Evolutionary conservation across 2,888 invertebrate genomes (phyloP), one percentile per base, ranked within the genome.

Genomic region (Taphrorychus bicolor): DNA sequence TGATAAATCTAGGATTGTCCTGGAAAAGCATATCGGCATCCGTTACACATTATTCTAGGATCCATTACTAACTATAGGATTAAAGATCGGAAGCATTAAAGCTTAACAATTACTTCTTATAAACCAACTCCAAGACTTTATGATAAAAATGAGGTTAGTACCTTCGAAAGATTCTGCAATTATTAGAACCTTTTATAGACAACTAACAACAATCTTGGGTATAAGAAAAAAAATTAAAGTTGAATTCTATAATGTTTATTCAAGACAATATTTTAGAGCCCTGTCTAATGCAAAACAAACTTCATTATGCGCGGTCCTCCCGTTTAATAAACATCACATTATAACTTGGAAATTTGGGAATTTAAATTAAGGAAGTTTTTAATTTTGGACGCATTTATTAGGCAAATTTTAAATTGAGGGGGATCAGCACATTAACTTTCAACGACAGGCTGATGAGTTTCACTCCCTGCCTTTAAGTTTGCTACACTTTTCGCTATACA

Each of bases 311-410:
- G 11, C 18, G 7, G 45, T 45, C 14, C 45, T 45, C 52, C 14
- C 52, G 4, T 52, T 52, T 52, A 22, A 52, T 18, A 21, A 52
- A 52, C 52, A 52, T 21, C 19, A 52, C 18, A 52, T 21, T 52
- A 22, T 51, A 52, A 52, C 21, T 52, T 52, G 19, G 22, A 52
- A 52, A 52, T 21, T 52, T 22, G 19, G 52, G 19, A 52, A 52
- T 21, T 52, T 52, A 18, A 52, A 52, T 51, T 51, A 22, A 9
- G n/a, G 22, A 52, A 52, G 18, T 40, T 59, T 59, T 59, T 24
- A 24, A 24, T 49, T 59, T 32, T 21, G 14, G 9, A 21, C 52
- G 59, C 51, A 49, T 51, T 59, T 59, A 51, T 32, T 59, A 51
- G 24, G 45, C 51, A 48, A 59, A 21, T 48, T 59, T 59, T 24